These are phyloP conservation scores for Caenorhabditis sulstoni DNA, from an alignment of 2,888 invertebrate species.

Conservation along the genomic window DNA sequence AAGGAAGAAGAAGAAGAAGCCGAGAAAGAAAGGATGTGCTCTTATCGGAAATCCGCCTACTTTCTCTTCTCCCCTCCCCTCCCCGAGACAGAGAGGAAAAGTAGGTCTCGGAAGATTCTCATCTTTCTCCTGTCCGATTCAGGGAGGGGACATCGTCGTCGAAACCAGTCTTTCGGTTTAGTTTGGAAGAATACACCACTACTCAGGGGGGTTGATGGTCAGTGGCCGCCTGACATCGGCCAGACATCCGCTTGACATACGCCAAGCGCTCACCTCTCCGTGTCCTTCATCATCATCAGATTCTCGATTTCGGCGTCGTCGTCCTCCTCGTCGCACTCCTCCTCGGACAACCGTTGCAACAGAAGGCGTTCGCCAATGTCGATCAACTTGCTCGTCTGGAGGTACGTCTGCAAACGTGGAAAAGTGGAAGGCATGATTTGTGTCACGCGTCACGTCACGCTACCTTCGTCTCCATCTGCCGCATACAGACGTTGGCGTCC, in stretches of 20 bases:
- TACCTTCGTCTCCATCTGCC: slow-evolving; percentile 70
- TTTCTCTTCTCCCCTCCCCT: slow-evolving; percentile 26
- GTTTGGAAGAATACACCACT: too few species aligned
- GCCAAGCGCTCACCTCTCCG: slow-evolving; percentile 19
- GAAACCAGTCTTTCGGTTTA: slow-evolving; percentile 14
- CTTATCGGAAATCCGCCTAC: slow-evolving; percentile 55
- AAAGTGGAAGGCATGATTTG: too few species aligned
- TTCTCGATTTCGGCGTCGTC: slow-evolving; percentile 47
- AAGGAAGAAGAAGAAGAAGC: not conserved
- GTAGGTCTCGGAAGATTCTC: slow-evolving; percentile 35
- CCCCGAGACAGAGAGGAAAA: slow-evolving; percentile 21
- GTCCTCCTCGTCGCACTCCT: slow-evolving; percentile 61
- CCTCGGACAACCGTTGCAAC: slow-evolving; percentile 49
- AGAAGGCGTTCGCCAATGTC: slow-evolving; percentile 63
- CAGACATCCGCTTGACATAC: too few species aligned
- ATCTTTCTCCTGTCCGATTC: not conserved
- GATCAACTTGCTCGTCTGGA: slow-evolving; percentile 71
- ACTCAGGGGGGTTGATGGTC: too few species aligned
- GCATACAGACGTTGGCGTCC: slow-evolving; percentile 71
- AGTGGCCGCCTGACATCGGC: too few species aligned
- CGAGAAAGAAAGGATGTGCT: slow-evolving; percentile 34
- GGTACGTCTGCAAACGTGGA: slow-evolving; percentile 64
- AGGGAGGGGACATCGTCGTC: not conserved
- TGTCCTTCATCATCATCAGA: slow-evolving; percentile 41
- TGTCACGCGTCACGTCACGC: not conserved